These are phyloP conservation scores for Drosophila santomea DNA, from an alignment of 1,140 invertebrate genomes.

Conservation along the genomic window DNA sequence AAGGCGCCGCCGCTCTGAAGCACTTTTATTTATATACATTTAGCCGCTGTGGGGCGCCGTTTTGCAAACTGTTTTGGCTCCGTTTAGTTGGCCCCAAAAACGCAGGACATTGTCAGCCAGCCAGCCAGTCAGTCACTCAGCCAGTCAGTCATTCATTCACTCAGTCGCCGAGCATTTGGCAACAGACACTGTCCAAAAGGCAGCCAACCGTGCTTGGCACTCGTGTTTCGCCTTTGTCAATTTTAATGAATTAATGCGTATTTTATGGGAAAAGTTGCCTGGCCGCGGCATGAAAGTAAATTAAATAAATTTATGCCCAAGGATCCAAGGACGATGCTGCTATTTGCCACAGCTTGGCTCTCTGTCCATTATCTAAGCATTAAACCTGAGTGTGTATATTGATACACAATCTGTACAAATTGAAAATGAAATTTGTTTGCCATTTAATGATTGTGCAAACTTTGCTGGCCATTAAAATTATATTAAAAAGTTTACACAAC, in stretches of 20 bases:
- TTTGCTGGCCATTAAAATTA: constrained; percentile 68
- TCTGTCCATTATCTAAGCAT: constrained; percentile 77
- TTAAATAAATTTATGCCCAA: constrained; percentile 75
- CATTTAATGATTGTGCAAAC: constrained; percentile 62
- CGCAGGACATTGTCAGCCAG: constrained; percentile 62
- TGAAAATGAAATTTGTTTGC: constrained; percentile 68
- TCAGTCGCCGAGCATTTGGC: constrained; percentile 54
- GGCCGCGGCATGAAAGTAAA: constrained; percentile 61
- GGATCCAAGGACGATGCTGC: background rate
- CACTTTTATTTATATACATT: constrained; percentile 78
- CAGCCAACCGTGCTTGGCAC: constrained; percentile 63
- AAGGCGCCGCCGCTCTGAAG: constrained; percentile 70
- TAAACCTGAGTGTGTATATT: constrained; percentile 55
- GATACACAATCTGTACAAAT: constrained; percentile 77
- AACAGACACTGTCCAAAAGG: constrained; percentile 51
- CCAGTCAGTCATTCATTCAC: constrained; percentile 13
- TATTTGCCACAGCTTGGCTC: constrained; percentile 6
- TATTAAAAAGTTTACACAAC: constrained; percentile 73
- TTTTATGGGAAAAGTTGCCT: constrained; percentile 78
- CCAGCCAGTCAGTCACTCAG: constrained; percentile 34
- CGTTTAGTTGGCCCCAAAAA: constrained; percentile 69
- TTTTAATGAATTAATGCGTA: constrained; percentile 82
- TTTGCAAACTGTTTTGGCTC: constrained; percentile 72
- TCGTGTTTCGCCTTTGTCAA: constrained; percentile 77
- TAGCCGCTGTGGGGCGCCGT: constrained; percentile 51